phyloP scores from a whole-genome alignment of 2,888 invertebrate species.

The Aphidoletes aphidimyza region DNA sequence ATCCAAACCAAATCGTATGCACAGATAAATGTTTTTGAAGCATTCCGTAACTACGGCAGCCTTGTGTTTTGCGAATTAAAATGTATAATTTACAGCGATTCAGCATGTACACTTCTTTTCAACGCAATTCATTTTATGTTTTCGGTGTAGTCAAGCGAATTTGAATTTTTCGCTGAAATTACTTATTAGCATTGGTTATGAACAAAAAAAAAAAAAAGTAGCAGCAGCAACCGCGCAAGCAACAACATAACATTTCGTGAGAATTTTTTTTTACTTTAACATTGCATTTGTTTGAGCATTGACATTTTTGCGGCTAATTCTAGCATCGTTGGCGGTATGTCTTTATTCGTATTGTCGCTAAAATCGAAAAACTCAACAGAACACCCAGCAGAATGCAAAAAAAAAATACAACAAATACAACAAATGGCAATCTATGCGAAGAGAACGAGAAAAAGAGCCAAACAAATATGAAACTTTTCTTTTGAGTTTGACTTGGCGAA shows the following conservation, averaged over 20 bases:
- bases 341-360: constrained; percentile 34
- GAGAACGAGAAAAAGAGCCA: not conserved
- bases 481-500: not conserved
- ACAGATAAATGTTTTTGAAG: constrained; percentile 46
- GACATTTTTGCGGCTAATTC: constrained; percentile 46
- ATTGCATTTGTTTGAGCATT: not conserved
- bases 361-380: constrained; percentile 5
- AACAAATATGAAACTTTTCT: not conserved
- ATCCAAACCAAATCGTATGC: not conserved
- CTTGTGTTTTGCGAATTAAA: constrained; percentile 36
- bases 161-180: constrained; percentile 30
- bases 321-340: constrained; percentile 49
- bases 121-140: constrained; percentile 28
- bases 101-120: not conserved
- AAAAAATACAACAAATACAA: not conserved
- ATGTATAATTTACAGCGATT: constrained; percentile 42
- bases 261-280: not conserved
- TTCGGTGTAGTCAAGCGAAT: not conserved
- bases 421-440: too few relatives aligned
- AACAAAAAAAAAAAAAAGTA: not conserved
- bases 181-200: not conserved
- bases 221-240: not conserved
- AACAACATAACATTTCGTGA: not conserved
- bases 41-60: constrained; percentile 11
- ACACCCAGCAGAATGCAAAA: constrained; percentile 10